A percentile compares a stretch with the other conserved stretches of the same genome.
Conservation (phyloP, 2,113 vertebrate species). For the Morone saxatilis region DNA sequence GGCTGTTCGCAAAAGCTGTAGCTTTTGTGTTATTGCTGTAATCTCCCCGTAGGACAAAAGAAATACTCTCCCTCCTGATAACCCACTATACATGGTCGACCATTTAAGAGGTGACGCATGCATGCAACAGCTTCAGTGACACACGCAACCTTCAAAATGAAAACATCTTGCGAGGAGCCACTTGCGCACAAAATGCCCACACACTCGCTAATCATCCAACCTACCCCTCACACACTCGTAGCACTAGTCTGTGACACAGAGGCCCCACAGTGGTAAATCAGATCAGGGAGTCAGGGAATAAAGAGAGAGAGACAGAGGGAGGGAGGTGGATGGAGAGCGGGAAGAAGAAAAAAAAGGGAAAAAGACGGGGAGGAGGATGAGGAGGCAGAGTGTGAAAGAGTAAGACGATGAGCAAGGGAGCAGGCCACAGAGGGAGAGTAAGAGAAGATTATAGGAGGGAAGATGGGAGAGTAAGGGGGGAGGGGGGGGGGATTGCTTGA, state of each 20-base stretch:
- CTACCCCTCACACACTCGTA: conserved; percentile 49
- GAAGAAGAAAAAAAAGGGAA: neutral
- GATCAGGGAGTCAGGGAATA: conserved; percentile 74
- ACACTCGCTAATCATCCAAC: conserved; percentile 65
- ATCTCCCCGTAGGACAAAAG: conserved; percentile 37
- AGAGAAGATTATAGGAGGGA: conserved; percentile 50
- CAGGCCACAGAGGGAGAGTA: conserved; percentile 43
- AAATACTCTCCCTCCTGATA: conserved; percentile 13
- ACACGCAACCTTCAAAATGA: conserved; percentile 75
- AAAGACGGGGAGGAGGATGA: neutral
- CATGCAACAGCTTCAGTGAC: conserved; percentile 69
- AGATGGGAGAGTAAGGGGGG: neutral
- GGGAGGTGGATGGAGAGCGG: conserved; percentile 15
- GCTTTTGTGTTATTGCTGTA: conserved; percentile 37
- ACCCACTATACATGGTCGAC: neutral
- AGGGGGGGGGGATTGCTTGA: conserved; percentile 36
- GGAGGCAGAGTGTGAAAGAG: conserved; percentile 52
- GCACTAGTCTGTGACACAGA: conserved; percentile 50
- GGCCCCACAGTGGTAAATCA: conserved; percentile 68
- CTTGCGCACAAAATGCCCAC: conserved; percentile 73
- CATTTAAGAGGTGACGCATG: conserved; percentile 58
- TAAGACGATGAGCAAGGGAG: conserved; percentile 51
- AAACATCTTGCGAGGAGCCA: conserved; percentile 69
- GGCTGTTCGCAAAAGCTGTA: neutral
- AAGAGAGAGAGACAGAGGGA: conserved; percentile 14